Percentiles rank a stretch among this genome's conserved stretches.
phyloP scores from a whole-genome alignment of 2,888 invertebrate species.

The Ormia ochracea region DNA sequence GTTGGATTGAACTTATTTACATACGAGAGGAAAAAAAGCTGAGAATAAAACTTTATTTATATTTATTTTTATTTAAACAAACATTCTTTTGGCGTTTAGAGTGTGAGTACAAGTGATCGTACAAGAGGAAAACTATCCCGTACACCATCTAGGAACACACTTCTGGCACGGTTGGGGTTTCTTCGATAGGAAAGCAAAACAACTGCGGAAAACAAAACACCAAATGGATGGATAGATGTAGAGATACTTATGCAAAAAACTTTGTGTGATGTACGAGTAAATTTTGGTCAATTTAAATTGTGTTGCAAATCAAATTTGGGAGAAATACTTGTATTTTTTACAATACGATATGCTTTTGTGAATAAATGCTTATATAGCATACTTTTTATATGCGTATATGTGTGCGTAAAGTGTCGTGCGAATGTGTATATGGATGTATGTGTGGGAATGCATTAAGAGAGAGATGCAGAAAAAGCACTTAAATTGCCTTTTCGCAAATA shows the following conservation, averaged over 20 bases:
- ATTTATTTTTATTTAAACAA: conserved; percentile 60
- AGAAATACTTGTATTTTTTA: conserved; percentile 18
- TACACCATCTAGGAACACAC: conserved; percentile 11
- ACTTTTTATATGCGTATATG: not conserved
- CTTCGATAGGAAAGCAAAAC: conserved; percentile 16
- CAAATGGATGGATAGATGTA: conserved; percentile 35
- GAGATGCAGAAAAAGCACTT: conserved; percentile 52
- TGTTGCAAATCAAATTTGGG: conserved; percentile 49
- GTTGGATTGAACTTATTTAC: conserved; percentile 67
- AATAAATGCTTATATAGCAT: not conserved
- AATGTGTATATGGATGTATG: conserved; percentile 7
- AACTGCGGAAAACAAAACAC: not conserved
- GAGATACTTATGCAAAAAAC: conserved; percentile 45
- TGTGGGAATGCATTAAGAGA: conserved; percentile 36
- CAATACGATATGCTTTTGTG: conserved; percentile 15
- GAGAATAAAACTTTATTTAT: conserved; percentile 40
- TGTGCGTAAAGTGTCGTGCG: not conserved
- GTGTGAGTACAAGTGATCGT: conserved; percentile 47
- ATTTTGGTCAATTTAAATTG: conserved; percentile 54
- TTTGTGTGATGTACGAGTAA: conserved; percentile 45
- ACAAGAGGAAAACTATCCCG: conserved; percentile 18
- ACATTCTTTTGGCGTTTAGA: conserved; percentile 56
- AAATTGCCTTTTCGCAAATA: conserved; percentile 59
- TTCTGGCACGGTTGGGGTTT: conserved; percentile 24
- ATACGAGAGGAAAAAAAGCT: conserved; percentile 64